These are phyloP conservation scores for Cyanoliseus patagonus DNA, from an alignment of 2,113 vertebrate species.

Conservation along the genomic window DNA sequence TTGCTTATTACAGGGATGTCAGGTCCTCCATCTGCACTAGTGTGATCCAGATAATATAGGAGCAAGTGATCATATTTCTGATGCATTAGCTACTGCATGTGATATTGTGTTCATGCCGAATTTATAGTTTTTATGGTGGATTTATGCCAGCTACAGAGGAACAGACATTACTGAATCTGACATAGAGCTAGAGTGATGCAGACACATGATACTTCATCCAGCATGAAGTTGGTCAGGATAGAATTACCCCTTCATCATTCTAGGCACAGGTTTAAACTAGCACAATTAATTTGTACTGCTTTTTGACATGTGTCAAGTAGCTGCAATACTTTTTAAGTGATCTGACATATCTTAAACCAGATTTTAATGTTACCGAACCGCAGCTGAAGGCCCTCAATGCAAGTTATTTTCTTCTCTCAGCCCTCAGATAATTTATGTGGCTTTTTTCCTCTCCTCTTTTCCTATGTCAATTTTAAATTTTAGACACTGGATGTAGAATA, in stretches of 20 bases:
- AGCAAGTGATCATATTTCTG: background rate
- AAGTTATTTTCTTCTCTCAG: background rate
- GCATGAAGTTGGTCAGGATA: background rate
- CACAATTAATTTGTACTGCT: conserved; percentile 1
- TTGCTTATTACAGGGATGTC: background rate
- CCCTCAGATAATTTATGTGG: background rate
- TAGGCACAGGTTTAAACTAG: conserved; percentile 5
- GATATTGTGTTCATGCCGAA: background rate
- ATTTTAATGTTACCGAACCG: background rate
- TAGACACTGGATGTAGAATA: background rate
- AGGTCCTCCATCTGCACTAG: background rate
- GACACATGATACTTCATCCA: background rate
- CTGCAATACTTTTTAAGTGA: background rate
- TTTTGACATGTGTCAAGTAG: background rate
- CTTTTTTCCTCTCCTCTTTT: background rate
- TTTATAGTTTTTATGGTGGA: conserved; percentile 10
- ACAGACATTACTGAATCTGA: background rate
- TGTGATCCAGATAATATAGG: background rate
- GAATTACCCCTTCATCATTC: conserved; percentile 33
- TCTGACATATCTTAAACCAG: background rate
- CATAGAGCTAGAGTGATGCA: background rate
- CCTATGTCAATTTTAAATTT: background rate
- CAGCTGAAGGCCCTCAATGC: background rate
- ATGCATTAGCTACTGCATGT: background rate
- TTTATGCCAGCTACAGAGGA: background rate